These are phyloP conservation scores for Meganola albula DNA, from an alignment of 2,888 invertebrate species.

Conservation along the genomic window DNA sequence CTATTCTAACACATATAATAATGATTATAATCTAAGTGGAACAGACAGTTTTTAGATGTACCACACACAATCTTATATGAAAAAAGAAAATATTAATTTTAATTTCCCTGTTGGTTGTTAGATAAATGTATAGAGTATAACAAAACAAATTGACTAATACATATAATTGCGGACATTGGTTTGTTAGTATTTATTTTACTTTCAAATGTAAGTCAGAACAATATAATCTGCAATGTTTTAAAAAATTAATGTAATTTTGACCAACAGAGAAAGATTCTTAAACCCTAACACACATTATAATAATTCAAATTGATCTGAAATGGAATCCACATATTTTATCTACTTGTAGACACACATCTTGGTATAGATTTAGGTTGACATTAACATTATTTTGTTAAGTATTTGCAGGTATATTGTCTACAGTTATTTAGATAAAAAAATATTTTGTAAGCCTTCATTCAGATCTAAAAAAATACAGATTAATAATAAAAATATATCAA, in stretches of 20 bases:
- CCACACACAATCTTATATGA: constrained; percentile 49
- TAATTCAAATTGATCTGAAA: constrained; percentile 65
- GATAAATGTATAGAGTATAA: constrained; percentile 11
- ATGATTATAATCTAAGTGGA: constrained; percentile 67
- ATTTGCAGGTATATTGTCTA: constrained; percentile 25
- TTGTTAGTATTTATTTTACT: constrained; percentile 7
- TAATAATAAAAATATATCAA: constrained; percentile 43
- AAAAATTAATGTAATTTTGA: too few species aligned
- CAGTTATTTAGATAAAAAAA: constrained; percentile 24
- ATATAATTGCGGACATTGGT: too few species aligned
- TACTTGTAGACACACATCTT: constrained; percentile 21
- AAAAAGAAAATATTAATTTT: too few species aligned
- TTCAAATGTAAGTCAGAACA: too few species aligned
- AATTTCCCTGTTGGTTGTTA: constrained; percentile 43
- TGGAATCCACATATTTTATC: constrained; percentile 56
- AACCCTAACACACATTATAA: constrained; percentile 54
- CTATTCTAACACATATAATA: constrained; percentile 76
- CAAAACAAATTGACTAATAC: too few species aligned
- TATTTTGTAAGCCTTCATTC: constrained; percentile 61
- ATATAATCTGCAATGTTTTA: too few species aligned
- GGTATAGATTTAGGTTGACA: too few species aligned
- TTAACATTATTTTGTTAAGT: too few species aligned
- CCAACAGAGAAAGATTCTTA: constrained; percentile 51
- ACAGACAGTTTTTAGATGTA: constrained; percentile 40
- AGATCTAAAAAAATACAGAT: constrained; percentile 58